Evolutionary conservation across 2,888 invertebrate genomes (phyloP).

Genomic region (Eilema caniola): DNA sequence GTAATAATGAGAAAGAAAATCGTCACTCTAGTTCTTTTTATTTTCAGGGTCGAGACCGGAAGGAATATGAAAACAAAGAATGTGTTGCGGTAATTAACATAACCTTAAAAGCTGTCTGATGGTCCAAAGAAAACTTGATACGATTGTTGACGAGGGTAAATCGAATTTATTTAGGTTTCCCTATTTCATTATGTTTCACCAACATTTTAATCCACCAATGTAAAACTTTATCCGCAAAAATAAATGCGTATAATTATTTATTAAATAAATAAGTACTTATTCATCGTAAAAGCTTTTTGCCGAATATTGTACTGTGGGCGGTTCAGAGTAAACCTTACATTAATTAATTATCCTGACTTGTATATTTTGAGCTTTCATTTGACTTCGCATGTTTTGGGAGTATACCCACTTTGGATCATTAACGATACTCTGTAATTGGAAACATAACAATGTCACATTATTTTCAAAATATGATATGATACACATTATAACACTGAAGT

Average conservation of each 20-base stretch:
- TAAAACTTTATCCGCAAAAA: slow-evolving; percentile 2
- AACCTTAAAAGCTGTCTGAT: neutral
- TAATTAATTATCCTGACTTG: slow-evolving; percentile 17
- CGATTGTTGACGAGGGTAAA: neutral
- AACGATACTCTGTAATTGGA: neutral
- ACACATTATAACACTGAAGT: too few species aligned
- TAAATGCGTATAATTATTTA: slow-evolving; percentile 11
- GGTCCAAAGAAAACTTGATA: neutral
- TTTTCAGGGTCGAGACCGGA: too few species aligned
- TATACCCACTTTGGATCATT: slow-evolving; percentile 2
- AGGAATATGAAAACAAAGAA: too few species aligned
- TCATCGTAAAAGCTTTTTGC: slow-evolving; percentile 8
- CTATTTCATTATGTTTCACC: neutral
- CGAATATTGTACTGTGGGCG: neutral
- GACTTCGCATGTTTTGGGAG: slow-evolving; percentile 1
- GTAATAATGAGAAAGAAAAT: too few species aligned
- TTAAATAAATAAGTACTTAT: slow-evolving; percentile 4
- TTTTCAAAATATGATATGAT: too few species aligned
- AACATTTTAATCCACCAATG: slow-evolving; percentile 10
- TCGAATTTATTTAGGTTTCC: slow-evolving; percentile 24
- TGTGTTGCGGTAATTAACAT: too few species aligned
- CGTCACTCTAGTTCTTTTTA: too few species aligned
- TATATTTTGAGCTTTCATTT: slow-evolving; percentile 22
- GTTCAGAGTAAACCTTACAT: neutral
- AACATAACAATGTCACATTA: neutral